phyloP scores from a whole-genome alignment of 2,113 vertebrate genomes.

The Miniopterus natalensis region DNA sequence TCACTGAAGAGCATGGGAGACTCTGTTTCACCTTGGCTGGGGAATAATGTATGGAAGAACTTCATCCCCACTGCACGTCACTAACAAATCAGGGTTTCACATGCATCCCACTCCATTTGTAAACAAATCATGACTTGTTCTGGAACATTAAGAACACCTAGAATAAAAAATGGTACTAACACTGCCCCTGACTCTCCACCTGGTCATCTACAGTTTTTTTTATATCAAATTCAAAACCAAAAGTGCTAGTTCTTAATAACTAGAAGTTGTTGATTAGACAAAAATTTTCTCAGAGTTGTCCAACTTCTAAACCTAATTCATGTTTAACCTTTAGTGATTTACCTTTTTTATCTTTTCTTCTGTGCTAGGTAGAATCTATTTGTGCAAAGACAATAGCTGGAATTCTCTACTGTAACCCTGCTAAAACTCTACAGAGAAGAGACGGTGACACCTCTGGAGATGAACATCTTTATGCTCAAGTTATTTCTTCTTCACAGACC shows the following conservation, averaged over 20 bases:
- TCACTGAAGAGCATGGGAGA: not conserved
- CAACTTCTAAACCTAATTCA: slow-evolving; percentile 16
- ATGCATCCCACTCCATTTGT: not conserved
- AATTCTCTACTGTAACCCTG: not conserved
- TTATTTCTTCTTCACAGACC: not conserved
- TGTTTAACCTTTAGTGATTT: not conserved
- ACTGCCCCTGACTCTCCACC: not conserved
- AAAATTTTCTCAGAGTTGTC: not conserved
- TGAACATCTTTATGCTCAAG: not conserved
- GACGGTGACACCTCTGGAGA: not conserved
- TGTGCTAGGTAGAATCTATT: not conserved
- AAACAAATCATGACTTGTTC: not conserved
- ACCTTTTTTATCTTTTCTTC: not conserved
- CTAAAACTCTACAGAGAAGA: not conserved
- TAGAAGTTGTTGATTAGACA: not conserved
- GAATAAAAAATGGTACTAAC: not conserved
- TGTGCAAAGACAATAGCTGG: not conserved
- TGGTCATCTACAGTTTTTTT: not conserved
- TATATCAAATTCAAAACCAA: not conserved
- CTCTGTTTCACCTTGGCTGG: not conserved
- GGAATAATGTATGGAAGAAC: not conserved
- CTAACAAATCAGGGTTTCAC: not conserved
- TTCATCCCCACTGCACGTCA: not conserved
- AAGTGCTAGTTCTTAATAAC: not conserved
- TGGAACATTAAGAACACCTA: not conserved